phyloP scores from a whole-genome alignment of 2,113 vertebrate species.

The Atlantisia rogersi region DNA sequence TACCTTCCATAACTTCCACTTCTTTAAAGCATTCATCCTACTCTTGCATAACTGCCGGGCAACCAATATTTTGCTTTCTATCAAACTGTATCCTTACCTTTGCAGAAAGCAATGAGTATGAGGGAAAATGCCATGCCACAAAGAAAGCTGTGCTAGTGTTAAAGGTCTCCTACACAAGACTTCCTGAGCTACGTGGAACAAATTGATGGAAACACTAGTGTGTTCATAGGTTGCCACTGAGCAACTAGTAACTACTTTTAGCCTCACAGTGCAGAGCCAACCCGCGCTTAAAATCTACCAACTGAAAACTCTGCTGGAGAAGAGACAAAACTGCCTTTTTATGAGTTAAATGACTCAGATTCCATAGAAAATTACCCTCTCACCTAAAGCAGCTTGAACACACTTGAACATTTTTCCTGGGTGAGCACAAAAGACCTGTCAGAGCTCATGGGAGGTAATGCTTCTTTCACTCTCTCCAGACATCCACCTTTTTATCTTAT shows the following conservation, averaged over 20 bases:
- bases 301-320: not conserved
- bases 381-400: not conserved
- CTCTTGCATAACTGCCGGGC: not conserved
- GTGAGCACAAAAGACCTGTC: not conserved
- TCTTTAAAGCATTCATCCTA: not conserved
- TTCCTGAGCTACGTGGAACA: not conserved
- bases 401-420: rapidly evolving
- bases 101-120: not conserved
- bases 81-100: not conserved
- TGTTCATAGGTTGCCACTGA: not conserved
- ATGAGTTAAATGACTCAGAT: not conserved
- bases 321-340: not conserved
- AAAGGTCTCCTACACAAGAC: not conserved
- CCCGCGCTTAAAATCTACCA: not conserved
- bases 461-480: not conserved
- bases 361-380: not conserved
- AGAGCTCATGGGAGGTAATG: not conserved
- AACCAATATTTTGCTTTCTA: not conserved
- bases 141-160: not conserved
- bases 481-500: not conserved
- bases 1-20: rapidly evolving
- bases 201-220: not conserved
- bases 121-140: not conserved
- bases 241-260: not conserved
- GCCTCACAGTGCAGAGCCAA: rapidly evolving